Evolutionary conservation across 2,888 invertebrate genomes (phyloP).

Genomic region (Synanthedon myopaeformis): DNA sequence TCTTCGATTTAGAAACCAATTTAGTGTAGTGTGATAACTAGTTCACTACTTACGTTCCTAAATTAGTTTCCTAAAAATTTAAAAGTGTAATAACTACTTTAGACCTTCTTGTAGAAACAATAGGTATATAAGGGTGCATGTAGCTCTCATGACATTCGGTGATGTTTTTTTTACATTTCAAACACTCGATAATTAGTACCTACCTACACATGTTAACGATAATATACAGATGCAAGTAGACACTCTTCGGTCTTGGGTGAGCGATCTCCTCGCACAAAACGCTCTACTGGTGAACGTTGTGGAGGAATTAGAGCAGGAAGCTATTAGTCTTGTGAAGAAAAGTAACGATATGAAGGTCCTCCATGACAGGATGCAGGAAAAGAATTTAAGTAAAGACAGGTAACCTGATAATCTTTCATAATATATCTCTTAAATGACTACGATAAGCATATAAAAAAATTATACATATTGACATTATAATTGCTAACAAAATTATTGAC

Average conservation of each 20-base stretch:
- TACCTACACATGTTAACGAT: not conserved
- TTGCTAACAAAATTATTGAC: not conserved
- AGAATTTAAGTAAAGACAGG: constrained; percentile 45
- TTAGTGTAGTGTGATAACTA: too few species aligned
- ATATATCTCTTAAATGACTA: too few species aligned
- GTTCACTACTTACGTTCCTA: too few species aligned
- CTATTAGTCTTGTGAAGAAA: constrained; percentile 67
- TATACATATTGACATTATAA: too few species aligned
- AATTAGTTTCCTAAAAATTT: too few species aligned
- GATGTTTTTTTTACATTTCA: not conserved
- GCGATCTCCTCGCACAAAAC: constrained; percentile 77
- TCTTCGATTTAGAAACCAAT: too few species aligned
- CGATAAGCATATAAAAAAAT: too few species aligned
- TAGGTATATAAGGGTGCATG: too few species aligned
- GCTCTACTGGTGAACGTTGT: constrained; percentile 74
- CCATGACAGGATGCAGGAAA: constrained; percentile 40
- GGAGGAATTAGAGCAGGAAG: constrained; percentile 76
- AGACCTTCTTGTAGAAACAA: too few species aligned
- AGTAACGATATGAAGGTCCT: constrained; percentile 29
- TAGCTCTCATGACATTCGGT: not conserved
- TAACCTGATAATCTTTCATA: constrained; percentile 7
- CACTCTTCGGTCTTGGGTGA: constrained; percentile 74
- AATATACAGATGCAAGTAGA: constrained; percentile 62
- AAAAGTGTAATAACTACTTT: too few species aligned
- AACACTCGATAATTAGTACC: not conserved